phyloP scores from a whole-genome alignment of 1,140 invertebrate species.

The Meloidogyne exigua region DNA sequence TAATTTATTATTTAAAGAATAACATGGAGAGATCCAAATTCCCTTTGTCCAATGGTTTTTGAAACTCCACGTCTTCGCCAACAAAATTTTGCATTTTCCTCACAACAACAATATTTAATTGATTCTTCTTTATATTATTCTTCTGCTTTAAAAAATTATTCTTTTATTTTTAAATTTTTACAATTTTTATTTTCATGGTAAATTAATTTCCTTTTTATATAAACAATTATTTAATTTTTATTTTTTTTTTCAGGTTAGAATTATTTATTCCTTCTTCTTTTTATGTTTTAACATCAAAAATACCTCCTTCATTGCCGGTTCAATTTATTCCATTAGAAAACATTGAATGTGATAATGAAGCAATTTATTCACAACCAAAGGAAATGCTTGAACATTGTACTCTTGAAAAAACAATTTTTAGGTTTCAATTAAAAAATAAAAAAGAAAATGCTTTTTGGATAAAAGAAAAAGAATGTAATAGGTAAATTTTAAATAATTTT shows the following conservation, averaged over 20 bases:
- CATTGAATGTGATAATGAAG: slow-evolving; percentile 16
- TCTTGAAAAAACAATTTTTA: slow-evolving; percentile 25
- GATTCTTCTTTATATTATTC: background rate
- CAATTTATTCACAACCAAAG: background rate
- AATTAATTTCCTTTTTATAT: background rate
- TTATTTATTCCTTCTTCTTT: slow-evolving; percentile 1
- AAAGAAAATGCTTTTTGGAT: slow-evolving; percentile 16
- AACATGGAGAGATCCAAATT: slow-evolving; percentile 5
- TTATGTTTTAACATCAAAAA: background rate
- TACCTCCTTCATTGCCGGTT: background rate
- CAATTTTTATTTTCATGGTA: background rate
- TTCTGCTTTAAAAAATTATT: background rate
- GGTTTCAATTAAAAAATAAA: background rate
- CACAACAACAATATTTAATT: background rate
- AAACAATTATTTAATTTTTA: background rate
- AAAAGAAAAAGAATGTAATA: slow-evolving; percentile 12
- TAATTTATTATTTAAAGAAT: background rate
- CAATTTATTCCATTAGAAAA: background rate
- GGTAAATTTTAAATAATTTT: slow-evolving; percentile 5
- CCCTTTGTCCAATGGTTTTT: slow-evolving; percentile 24
- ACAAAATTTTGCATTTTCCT: background rate
- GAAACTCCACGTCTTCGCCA: slow-evolving; percentile 12
- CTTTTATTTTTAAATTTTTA: background rate
- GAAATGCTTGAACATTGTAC: slow-evolving; percentile 34
- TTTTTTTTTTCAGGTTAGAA: background rate